These are phyloP conservation scores for Drosophila hamatofila DNA, from an alignment of 2,888 invertebrate species.

Conservation along the genomic window DNA sequence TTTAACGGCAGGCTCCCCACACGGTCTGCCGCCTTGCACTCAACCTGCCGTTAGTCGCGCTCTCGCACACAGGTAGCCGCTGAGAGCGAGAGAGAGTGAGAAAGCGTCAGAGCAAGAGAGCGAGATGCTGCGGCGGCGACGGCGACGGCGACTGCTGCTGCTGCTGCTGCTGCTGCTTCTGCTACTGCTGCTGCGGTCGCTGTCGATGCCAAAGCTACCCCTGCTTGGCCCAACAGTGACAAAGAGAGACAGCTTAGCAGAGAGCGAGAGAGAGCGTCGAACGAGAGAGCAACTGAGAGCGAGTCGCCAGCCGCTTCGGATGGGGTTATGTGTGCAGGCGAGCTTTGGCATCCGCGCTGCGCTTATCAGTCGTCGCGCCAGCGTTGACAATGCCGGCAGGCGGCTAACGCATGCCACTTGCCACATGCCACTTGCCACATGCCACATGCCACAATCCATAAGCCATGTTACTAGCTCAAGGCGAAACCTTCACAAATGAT, in stretches of 20 bases:
- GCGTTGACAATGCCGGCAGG: constrained; percentile 52
- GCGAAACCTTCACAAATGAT: background rate
- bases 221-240: constrained; percentile 15
- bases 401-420: constrained; percentile 25
- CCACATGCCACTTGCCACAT: constrained; percentile 9
- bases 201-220: constrained; percentile 39
- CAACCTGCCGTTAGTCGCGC: constrained; percentile 55
- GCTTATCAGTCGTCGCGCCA: constrained; percentile 67
- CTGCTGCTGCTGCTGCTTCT: background rate
- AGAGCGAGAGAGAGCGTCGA: constrained; percentile 5
- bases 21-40: background rate
- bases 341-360: constrained; percentile 59
- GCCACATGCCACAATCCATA: background rate
- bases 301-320: constrained; percentile 36
- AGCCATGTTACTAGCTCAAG: constrained; percentile 1
- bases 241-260: background rate
- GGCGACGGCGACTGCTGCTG: constrained; percentile 6
- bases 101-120: constrained; percentile 22
- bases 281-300: constrained; percentile 30
- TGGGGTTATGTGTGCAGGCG: constrained; percentile 59
- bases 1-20: background rate
- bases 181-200: constrained; percentile 14
- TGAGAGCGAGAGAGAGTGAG: constrained; percentile 27
- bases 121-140: constrained; percentile 20
- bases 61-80: constrained; percentile 57